Evolutionary conservation across 2,888 invertebrate species (phyloP), one percentile per base, ranked within the genome.

Genomic region (Diploptera punctata): DNA sequence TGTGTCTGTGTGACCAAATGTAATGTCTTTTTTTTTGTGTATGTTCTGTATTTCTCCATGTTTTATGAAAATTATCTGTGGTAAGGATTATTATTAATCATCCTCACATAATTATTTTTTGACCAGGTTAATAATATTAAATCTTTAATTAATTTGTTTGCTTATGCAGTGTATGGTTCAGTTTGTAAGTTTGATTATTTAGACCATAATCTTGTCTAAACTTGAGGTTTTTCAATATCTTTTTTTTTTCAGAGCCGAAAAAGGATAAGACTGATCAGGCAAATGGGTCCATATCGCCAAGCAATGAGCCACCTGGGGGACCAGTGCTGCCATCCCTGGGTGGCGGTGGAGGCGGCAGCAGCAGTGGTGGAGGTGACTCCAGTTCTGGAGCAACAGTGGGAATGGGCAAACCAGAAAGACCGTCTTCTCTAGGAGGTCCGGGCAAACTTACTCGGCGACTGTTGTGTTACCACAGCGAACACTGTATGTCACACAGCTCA

Each of bases 241-340:
- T 33, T 33, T 83, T 82, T 77, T 81, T 90, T 90, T 43, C 90
- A 94, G 94, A 94, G 90, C 93, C 93, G 90, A 93, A 93, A 89
- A 94, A 94, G 90, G 94, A 94, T 87, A 94, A 94, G 90, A 91
- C 91, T 90, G 94, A 94, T 81, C 86, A 86, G 79, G 84, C 85
- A 78, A 88, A 88, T 84, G 89, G 89, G 82, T 87, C 88, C 79
- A 83, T 89, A 80, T 89, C 89, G 81, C 88, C 88, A 77, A 88
- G 85, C 80, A 86, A 86, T 79, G 89, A 86, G 75, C 83, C 83
- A 78, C 78, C 78, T 38, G 60, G 26, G 69, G 60, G 60, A 80
- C 89, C 89, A 81, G 3, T 33, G 44, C 43, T 65, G 47, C 47
- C 47, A 33, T 65, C 65, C 47, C 65, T 44, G 82, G 73, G 81